Percentiles rank a stretch among this genome's conserved stretches.
These are phyloP conservation scores for Arctia plantaginis DNA, from an alignment of 2,888 invertebrate species.

Conservation along the genomic window DNA sequence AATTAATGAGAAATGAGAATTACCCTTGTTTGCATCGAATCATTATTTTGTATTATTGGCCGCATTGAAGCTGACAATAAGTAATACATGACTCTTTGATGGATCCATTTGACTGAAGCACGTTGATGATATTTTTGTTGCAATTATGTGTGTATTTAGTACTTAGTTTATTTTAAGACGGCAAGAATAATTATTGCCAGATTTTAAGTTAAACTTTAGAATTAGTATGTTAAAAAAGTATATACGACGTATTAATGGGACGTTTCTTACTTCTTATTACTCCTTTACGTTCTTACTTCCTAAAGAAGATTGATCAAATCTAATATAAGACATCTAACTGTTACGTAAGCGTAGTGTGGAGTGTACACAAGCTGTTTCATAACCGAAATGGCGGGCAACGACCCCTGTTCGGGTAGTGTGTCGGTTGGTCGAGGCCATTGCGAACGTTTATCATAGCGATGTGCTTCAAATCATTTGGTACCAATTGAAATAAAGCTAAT, in stretches of 20 bases:
- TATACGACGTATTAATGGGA: not conserved
- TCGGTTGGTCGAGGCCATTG: slow-evolving; percentile 83
- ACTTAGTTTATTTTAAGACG: not conserved
- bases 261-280: not conserved
- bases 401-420: slow-evolving; percentile 75
- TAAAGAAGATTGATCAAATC: slow-evolving; percentile 8
- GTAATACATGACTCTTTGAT: not conserved
- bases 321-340: slow-evolving; percentile 20
- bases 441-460: slow-evolving; percentile 72
- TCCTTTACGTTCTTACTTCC: too few relatives aligned
- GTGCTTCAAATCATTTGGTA: slow-evolving; percentile 51
- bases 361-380: slow-evolving; percentile 64
- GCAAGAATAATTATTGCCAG: too few relatives aligned
- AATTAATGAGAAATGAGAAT: not conserved
- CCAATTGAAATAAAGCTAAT: slow-evolving; percentile 14
- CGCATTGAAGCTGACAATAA: not conserved
- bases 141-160: not conserved
- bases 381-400: slow-evolving; percentile 80
- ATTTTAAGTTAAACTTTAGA: not conserved
- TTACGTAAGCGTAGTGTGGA: slow-evolving; percentile 44
- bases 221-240: not conserved
- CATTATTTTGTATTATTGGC: slow-evolving; percentile 4
- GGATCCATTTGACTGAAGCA: not conserved
- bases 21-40: not conserved
- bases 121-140: not conserved